phyloP scores from a whole-genome alignment of 1,140 invertebrate genomes.

The Ctenoplectra terminalis region DNA sequence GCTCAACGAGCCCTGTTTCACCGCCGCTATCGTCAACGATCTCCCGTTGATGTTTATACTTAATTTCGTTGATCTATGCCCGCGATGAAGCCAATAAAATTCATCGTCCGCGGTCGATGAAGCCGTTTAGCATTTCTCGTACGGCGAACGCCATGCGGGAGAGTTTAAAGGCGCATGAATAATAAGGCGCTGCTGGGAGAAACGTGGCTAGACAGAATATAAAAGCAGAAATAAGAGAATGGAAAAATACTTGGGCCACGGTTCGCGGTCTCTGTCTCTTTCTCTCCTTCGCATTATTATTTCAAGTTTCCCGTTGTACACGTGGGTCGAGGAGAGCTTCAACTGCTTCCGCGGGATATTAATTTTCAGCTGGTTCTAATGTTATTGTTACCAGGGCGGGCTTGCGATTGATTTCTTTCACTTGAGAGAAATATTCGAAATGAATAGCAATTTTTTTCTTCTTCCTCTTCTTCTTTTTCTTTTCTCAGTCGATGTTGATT shows the following conservation, averaged over 20 bases:
- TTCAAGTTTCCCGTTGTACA: conserved; percentile 15
- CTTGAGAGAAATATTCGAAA: too few relatives aligned
- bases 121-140: conserved; percentile 47
- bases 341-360: conserved; percentile 42
- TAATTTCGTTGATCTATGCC: conserved; percentile 36
- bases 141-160: conserved; percentile 21
- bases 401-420: conserved; percentile 6
- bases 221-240: conserved; percentile 47
- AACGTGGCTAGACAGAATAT: conserved; percentile 45
- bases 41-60: background rate
- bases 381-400: conserved; percentile 23
- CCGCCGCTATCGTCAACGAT: background rate
- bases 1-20: background rate
- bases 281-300: conserved; percentile 30
- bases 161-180: conserved; percentile 56
- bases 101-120: conserved; percentile 42
- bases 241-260: conserved; percentile 26
- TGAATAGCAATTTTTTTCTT: too few relatives aligned
- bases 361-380: conserved; percentile 40
- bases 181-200: conserved; percentile 45
- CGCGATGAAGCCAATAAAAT: conserved; percentile 53
- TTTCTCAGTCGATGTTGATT: too few relatives aligned
- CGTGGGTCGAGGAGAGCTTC: background rate
- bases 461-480: too few relatives aligned
- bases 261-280: background rate